Evolutionary conservation across 2,797 vertebrate genomes (phyloP).

Genomic region (Bovichtus diacanthus): DNA sequence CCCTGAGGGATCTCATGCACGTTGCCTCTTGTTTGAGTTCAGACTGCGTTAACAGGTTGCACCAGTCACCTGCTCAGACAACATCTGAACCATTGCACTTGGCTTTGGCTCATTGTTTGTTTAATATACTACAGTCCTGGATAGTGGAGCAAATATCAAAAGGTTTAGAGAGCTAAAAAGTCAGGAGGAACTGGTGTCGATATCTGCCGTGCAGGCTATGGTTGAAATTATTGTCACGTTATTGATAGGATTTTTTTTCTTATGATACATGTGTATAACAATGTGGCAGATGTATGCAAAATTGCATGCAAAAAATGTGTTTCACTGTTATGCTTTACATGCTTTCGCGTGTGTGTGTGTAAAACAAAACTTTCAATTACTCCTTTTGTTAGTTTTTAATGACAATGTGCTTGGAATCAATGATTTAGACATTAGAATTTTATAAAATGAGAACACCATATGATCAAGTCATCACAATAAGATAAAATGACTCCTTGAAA

Average conservation of each 20-base stretch:
- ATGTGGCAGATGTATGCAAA: not conserved
- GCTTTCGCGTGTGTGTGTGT: not conserved
- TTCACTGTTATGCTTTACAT: too few relatives aligned
- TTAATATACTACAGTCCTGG: not conserved
- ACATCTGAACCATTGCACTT: not conserved
- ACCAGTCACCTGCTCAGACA: slow-evolving; percentile 18
- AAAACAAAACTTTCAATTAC: not conserved
- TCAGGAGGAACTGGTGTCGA: not conserved
- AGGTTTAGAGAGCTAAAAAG: not conserved
- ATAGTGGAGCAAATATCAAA: not conserved
- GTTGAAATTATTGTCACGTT: not conserved
- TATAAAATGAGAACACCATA: not conserved
- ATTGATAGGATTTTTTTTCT: not conserved
- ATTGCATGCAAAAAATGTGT: not conserved
- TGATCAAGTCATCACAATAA: not conserved
- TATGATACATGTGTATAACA: not conserved
- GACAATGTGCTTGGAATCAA: not conserved
- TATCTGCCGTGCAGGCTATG: not conserved
- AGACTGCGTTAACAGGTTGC: slow-evolving; percentile 33
- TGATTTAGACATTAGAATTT: not conserved
- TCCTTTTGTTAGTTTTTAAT: not conserved
- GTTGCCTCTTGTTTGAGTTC: slow-evolving; percentile 54
- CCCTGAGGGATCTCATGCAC: slow-evolving; percentile 33
- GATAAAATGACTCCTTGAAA: not conserved
- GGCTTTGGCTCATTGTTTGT: slow-evolving; percentile 4